Evolutionary conservation across 2,797 vertebrate genomes (phyloP).

Genomic region (Melanotaenia parkinsoni): DNA sequence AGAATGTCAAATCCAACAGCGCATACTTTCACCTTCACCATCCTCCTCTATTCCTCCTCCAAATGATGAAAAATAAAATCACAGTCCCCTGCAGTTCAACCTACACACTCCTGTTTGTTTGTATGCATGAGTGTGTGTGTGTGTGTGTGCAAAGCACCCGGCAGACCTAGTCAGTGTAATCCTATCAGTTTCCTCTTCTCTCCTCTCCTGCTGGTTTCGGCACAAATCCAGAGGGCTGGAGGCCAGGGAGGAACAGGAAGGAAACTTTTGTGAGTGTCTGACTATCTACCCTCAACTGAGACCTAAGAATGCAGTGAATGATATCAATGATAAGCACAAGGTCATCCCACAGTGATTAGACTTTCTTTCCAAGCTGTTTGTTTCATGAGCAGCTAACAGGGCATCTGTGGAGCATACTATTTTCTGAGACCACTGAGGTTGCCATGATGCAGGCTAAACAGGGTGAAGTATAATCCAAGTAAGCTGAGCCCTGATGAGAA

Average conservation of each 20-base stretch:
- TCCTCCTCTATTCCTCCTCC: not conserved
- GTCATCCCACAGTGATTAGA: conserved; percentile 5
- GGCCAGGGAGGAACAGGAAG: conserved; percentile 69
- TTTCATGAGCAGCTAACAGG: not conserved
- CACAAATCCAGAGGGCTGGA: conserved; percentile 45
- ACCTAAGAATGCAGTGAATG: conserved; percentile 48
- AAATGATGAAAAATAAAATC: conserved; percentile 12
- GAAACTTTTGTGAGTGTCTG: conserved; percentile 57
- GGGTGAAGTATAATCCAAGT: not conserved
- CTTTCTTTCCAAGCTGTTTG: not conserved
- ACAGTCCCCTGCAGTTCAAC: conserved; percentile 6
- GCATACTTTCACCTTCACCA: conserved; percentile 12
- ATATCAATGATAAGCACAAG: conserved; percentile 25
- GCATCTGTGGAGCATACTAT: not conserved
- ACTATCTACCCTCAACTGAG: conserved; percentile 51
- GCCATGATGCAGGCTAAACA: not conserved
- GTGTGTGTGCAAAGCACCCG: conserved; percentile 27
- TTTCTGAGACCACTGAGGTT: not conserved
- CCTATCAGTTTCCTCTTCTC: conserved; percentile 60
- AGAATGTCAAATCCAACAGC: conserved; percentile 14
- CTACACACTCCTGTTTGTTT: not conserved
- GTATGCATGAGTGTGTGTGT: not conserved
- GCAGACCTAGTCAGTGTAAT: conserved; percentile 62
- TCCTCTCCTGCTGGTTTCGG: conserved; percentile 45
- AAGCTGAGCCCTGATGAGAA: not conserved